Base-by-base conservation (phyloP, 1,140 invertebrate genomes). In the Bilobella aurantiaca region DNA sequence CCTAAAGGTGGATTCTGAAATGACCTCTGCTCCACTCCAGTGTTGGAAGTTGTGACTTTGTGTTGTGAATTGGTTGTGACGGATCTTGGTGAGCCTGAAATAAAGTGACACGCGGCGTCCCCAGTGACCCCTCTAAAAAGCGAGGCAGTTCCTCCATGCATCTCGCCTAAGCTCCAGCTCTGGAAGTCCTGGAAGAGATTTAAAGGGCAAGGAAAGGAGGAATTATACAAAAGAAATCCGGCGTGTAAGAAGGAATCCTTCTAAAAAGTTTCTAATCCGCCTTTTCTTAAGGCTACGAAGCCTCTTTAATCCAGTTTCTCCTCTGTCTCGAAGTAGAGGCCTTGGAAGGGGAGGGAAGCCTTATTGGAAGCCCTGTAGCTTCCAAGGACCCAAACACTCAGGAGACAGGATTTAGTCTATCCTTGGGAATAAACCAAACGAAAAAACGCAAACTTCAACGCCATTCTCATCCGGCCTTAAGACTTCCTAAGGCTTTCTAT, bases 261-360 rank as follows among this genome's bases (percentile, higher is more conserved):
- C 49, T 53, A 53, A 53, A 53, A 53, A 53, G 12, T 53, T 53
- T 53, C 49, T 53, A 53, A 53, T 53, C 49, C 49, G 49, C 23
- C 49, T 14, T 53, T 53, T 53, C 49, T 53, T 53, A 53, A 53
- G 23, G 49, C n/a, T n/a, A 53, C 14, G 23, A 23, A 53, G 3
- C 14, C 49, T 23, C 21, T 23, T 23, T 16, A 53, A 53, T 53
- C 49, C 49, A 53, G 49, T 53, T 53, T 53, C 49, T 53, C 49
- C 25, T 53, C 8, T 42, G n/a, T n/a, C n/a, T n/a, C n/a, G n/a
- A n/a, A n/a, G n/a, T n/a, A 18, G 18, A 42, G 34, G 8, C 18
- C 18, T 42, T 18, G 8, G 34, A 42, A 18, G 14, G 14, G 5
- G 21, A 53, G 23, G 49, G 49, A 53, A 53, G 25, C 49, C 49